A percentile compares a stretch with the other conserved stretches of the same genome.
Conservation (phyloP, 2,888 invertebrate genomes). For the Drosophila maculinotata region DNA sequence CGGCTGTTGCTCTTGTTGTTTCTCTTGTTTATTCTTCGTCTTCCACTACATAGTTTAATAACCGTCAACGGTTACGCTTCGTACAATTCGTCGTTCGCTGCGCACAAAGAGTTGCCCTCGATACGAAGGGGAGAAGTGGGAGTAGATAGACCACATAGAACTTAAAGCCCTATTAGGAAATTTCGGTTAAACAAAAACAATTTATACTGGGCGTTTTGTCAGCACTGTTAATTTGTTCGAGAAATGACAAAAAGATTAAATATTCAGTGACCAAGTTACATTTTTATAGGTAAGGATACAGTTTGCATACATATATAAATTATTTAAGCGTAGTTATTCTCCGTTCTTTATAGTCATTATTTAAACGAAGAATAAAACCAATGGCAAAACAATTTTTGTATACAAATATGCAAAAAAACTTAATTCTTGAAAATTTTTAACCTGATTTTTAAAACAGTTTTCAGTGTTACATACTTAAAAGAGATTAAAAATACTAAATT, state of each 20-base stretch:
- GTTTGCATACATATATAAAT: too few relatives aligned
- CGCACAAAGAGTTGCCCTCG: conserved; percentile 22
- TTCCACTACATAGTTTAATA: conserved; percentile 70
- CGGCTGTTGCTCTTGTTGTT: conserved; percentile 21
- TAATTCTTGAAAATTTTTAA: conserved; percentile 40
- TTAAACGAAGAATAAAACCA: too few relatives aligned
- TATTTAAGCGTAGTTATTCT: background rate
- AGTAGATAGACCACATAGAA: conserved; percentile 13
- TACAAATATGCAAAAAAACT: too few relatives aligned
- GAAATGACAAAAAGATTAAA: too few relatives aligned
- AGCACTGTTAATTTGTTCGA: background rate
- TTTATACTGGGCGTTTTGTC: conserved; percentile 38
- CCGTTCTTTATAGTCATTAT: too few relatives aligned
- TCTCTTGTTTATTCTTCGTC: conserved; percentile 17
- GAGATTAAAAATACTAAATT: conserved; percentile 76
- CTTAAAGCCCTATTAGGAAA: conserved; percentile 32
- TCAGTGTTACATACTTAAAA: too few relatives aligned
- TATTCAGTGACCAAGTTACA: too few relatives aligned
- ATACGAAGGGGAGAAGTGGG: background rate
- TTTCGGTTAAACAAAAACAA: conserved; percentile 27
- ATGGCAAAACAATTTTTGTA: too few relatives aligned
- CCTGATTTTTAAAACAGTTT: conserved; percentile 53
- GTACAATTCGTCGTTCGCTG: conserved; percentile 58
- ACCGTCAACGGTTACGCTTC: conserved; percentile 79
- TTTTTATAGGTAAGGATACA: too few relatives aligned